These are phyloP conservation scores for Rhyacichthys aspro DNA, from an alignment of 2,797 vertebrate species.

Conservation along the genomic window DNA sequence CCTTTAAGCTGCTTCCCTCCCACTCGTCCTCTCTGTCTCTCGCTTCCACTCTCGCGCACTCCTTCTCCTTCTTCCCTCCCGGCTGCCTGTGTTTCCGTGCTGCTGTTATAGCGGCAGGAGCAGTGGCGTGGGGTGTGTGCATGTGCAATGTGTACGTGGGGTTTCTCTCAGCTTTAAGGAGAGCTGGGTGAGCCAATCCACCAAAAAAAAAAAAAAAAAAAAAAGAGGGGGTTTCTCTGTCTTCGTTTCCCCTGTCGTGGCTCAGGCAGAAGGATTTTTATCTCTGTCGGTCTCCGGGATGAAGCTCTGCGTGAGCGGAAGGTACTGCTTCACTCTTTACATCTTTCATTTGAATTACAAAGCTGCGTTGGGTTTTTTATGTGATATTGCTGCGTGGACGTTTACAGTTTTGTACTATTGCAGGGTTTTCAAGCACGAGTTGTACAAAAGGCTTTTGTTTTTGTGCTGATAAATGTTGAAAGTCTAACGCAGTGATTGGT, in stretches of 20 bases:
- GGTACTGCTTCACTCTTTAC: conserved; percentile 65
- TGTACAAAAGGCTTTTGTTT: conserved; percentile 22
- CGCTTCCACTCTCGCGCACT: conserved; percentile 54
- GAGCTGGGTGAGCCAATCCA: conserved; percentile 65
- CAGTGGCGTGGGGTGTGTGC: conserved; percentile 37
- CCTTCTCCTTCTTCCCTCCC: conserved; percentile 49
- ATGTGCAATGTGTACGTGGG: conserved; percentile 45
- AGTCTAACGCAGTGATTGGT: conserved; percentile 47
- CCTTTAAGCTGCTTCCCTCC: conserved; percentile 73
- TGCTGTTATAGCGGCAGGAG: conserved; percentile 45
- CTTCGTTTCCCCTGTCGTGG: conserved; percentile 27
- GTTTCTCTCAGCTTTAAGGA: conserved; percentile 63
- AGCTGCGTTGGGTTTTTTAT: conserved; percentile 43
- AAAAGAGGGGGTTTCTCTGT: conserved; percentile 53
- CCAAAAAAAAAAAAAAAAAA: conserved; percentile 46
- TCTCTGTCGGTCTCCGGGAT: conserved; percentile 64
- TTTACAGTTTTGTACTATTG: conserved; percentile 48
- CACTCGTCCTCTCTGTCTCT: conserved; percentile 71
- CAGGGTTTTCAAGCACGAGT: conserved; percentile 28
- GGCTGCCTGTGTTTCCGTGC: conserved; percentile 35
- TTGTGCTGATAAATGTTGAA: conserved; percentile 14
- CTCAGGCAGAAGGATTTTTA: conserved; percentile 56
- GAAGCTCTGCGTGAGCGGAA: conserved; percentile 75
- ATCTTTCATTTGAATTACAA: conserved; percentile 56
- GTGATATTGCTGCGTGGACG: conserved; percentile 36